Base-by-base conservation (phyloP, 2,888 invertebrate genomes). In the Acleris emargana region DNA sequence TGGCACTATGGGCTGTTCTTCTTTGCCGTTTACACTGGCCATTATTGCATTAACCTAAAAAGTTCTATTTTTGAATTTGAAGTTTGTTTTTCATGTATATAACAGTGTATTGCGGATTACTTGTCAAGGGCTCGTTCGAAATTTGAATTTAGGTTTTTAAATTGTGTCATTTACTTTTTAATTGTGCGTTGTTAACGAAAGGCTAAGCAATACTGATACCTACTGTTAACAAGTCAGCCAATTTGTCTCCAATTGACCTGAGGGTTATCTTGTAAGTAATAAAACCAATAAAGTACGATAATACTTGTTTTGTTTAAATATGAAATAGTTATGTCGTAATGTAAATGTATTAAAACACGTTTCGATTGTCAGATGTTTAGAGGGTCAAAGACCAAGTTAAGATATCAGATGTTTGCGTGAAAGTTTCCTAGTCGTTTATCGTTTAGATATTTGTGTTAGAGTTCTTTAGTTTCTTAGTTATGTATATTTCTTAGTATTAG, bases 11-110 rank as follows among this genome's bases (percentile, higher is more conserved):
- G 86, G 83, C 51, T 71, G 72, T 67, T 80, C 80, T 62, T 88
- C 91, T 75, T 87, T 90, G 76, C 91, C 91, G 75, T 91, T 92
- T 50, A 91, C 83, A 0, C 88, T 79, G 52, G 89, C 82, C 91
- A 92, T 91, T 70, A 45, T 45, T n/a, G 77, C 80, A 67, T 64
- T 72, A 66, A 70, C 72, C 75, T 74, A 69, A 71, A 77, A 72
- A 59, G 54, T 62, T 54, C 17, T 49, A 43, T 59, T 66, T 49
- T 63, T 57, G 53, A 59, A n/a, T 47, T 45, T 50, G n/a, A 45
- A n/a, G 6, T 25, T 18, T 64, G 20, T 54, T 22, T 28, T 55
- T 43, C 16, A 50, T 53, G 11, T 32, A 9, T n/a, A 45, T 16
- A n/a, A 72, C 69, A 69, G 70, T 69, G 58, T 59, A 70, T 76